Percentiles rank a stretch among this genome's conserved stretches.
These are phyloP conservation scores for Elephas maximus DNA, from an alignment of 2,113 vertebrate species.

Conservation along the genomic window DNA sequence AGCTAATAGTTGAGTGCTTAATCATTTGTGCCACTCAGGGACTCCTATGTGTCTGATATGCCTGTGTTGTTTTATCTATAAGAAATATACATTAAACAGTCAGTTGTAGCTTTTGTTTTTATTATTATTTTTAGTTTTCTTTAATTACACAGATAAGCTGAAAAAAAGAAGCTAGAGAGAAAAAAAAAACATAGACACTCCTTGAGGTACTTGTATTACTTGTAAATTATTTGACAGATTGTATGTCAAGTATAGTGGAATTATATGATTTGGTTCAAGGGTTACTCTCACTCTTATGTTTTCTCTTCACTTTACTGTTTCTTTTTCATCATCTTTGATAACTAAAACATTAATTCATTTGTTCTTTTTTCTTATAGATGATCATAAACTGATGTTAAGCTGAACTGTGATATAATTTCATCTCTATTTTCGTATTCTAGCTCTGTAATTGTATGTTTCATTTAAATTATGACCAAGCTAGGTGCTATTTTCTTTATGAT, in stretches of 20 bases:
- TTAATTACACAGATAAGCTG: not conserved
- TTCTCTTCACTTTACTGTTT: not conserved
- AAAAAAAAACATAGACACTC: not conserved
- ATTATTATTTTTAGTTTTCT: not conserved
- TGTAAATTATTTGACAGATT: not conserved
- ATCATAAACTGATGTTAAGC: not conserved
- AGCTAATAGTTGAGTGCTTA: not conserved
- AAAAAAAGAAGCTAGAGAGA: not conserved
- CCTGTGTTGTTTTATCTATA: not conserved
- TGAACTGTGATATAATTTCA: not conserved
- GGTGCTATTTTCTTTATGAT: not conserved
- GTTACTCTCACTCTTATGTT: not conserved
- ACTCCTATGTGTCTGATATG: not conserved
- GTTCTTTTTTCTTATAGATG: not conserved
- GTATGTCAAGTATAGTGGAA: not conserved
- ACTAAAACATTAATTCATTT: not conserved
- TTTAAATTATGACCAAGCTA: not conserved
- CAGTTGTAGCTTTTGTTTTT: not conserved
- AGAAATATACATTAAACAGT: not conserved
- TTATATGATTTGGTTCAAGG: not conserved
- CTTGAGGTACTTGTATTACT: not conserved
- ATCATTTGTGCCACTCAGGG: not conserved
- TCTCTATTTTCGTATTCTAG: not conserved
- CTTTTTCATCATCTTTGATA: not conserved
- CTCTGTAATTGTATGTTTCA: not conserved